Evolutionary conservation across 2,113 vertebrate species (phyloP).

Genomic region (Solea senegalensis): DNA sequence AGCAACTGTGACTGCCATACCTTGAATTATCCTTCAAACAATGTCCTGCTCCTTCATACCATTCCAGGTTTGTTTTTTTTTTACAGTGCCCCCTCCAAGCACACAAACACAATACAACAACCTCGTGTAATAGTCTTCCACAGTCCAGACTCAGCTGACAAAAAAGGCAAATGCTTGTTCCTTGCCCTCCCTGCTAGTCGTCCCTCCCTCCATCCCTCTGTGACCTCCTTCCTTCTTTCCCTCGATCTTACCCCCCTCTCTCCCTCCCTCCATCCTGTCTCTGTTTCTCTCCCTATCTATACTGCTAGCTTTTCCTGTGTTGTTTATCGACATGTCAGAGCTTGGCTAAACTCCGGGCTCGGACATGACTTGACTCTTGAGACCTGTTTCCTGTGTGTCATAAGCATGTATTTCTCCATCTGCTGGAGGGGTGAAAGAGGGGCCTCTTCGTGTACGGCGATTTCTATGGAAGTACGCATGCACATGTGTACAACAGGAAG

Average conservation of each 20-base stretch:
- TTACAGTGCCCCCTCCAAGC: conserved; percentile 37
- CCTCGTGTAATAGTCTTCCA: conserved; percentile 47
- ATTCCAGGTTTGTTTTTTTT: conserved; percentile 44
- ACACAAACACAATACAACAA: conserved; percentile 49
- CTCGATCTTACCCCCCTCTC: conserved; percentile 19
- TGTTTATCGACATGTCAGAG: conserved; percentile 66
- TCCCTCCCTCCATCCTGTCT: conserved; percentile 2
- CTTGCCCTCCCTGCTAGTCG: conserved; percentile 55
- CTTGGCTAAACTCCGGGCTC: conserved; percentile 40
- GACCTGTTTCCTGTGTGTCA: conserved; percentile 41
- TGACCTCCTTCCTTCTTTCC: conserved; percentile 62
- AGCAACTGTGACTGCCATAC: conserved; percentile 34
- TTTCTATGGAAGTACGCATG: conserved; percentile 1
- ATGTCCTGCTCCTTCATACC: conserved; percentile 59
- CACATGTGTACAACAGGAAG: conserved; percentile 8
- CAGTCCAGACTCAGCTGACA: conserved; percentile 62
- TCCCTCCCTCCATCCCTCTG: conserved; percentile 68
- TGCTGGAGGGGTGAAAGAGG: conserved; percentile 5
- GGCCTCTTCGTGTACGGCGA: not conserved
- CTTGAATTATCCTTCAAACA: conserved; percentile 54
- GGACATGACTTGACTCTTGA: conserved; percentile 32
- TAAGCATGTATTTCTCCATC: not conserved
- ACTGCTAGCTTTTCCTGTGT: conserved; percentile 45
- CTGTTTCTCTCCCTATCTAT: conserved; percentile 42
- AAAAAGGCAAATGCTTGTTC: conserved; percentile 67